Evolutionary conservation across 2,113 vertebrate genomes (phyloP).

Genomic region (Chloebia gouldiae): DNA sequence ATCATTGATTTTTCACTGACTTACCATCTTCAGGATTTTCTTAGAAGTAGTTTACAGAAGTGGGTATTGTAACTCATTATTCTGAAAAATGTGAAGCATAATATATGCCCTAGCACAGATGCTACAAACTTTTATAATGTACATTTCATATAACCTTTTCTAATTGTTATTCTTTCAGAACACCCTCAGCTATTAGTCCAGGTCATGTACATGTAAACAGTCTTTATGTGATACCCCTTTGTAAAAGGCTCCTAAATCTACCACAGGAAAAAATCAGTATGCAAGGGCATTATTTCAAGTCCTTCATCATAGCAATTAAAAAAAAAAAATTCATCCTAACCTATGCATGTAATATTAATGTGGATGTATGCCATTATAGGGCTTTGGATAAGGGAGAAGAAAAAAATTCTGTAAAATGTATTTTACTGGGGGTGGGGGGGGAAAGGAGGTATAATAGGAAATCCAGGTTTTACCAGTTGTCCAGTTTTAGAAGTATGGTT

Average conservation of each 20-base stretch:
- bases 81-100: not conserved
- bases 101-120: not conserved
- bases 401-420: not conserved
- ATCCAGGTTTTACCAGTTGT: conserved; percentile 62
- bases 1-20: not conserved
- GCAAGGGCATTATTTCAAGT: conserved; percentile 10
- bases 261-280: not conserved
- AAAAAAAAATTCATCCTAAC: not conserved
- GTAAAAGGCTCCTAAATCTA: not conserved
- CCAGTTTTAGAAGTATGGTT: conserved; percentile 67
- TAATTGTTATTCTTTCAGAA: not conserved
- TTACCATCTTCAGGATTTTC: not conserved
- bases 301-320: not conserved
- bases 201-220: not conserved
- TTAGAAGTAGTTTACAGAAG: not conserved
- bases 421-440: not conserved
- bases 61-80: not conserved
- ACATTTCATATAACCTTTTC: not conserved
- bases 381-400: not conserved
- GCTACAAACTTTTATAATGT: not conserved
- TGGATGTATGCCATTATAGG: not conserved
- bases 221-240: not conserved
- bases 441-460: conserved; percentile 36
- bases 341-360: not conserved
- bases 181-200: not conserved